phyloP scores from a whole-genome alignment of 2,113 vertebrate genomes.

The Notarius quadriscutis region DNA sequence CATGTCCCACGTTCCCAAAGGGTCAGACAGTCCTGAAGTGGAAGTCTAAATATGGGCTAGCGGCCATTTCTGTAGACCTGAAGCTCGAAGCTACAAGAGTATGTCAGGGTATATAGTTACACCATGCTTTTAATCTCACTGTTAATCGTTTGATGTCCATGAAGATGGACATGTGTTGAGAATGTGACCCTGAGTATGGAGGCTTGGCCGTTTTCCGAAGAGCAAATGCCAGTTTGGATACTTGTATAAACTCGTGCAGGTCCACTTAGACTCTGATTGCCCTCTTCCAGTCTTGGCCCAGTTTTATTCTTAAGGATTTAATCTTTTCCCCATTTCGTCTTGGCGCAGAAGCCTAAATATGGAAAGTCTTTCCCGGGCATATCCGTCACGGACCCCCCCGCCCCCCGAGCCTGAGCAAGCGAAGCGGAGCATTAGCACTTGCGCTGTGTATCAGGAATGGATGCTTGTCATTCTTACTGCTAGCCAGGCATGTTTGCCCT shows the following conservation, averaged over 20 bases:
- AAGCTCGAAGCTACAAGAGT: not conserved
- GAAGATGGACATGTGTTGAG: no score
- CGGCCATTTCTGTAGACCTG: not conserved
- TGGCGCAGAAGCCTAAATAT: constrained; percentile 33
- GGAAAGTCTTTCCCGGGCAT: constrained; percentile 59
- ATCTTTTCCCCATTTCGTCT: constrained; percentile 16
- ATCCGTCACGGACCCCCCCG: constrained; percentile 49
- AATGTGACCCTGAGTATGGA: not conserved
- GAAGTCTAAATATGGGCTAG: constrained; percentile 24
- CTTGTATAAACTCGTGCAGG: not conserved
- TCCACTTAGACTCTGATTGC: constrained; percentile 15
- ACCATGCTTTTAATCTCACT: not conserved
- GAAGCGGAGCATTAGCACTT: constrained; percentile 40
- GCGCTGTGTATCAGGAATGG: constrained; percentile 22
- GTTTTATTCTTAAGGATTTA: constrained; percentile 16
- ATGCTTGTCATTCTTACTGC: constrained; percentile 29
- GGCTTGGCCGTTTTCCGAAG: not conserved
- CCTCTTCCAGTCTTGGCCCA: constrained; percentile 10
- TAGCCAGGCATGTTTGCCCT: constrained; percentile 30
- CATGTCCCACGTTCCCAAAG: constrained; percentile 20
- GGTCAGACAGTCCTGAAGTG: constrained; percentile 9
- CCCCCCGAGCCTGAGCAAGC: not conserved
- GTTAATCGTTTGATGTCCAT: not conserved
- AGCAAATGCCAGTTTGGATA: not conserved
- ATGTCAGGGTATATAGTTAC: not conserved